Evolutionary conservation across 2,888 invertebrate species (phyloP).

Genomic region (Calephelis perditalis): DNA sequence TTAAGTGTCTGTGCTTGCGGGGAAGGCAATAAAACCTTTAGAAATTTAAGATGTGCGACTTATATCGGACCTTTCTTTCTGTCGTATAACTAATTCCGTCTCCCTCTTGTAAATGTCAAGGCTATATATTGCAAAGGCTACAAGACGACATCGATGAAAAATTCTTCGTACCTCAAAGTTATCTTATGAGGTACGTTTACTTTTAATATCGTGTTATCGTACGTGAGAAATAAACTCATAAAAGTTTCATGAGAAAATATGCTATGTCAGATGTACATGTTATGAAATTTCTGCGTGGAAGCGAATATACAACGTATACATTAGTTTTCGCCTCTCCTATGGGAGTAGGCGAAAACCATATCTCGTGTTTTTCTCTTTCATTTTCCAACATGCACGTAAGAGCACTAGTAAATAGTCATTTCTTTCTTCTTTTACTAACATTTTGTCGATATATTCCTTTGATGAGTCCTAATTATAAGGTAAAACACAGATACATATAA

Average conservation of each 20-base stretch:
- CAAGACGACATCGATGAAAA: slow-evolving; percentile 67
- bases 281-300: too few species aligned
- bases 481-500: too few species aligned
- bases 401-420: too few species aligned
- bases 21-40: slow-evolving; percentile 75
- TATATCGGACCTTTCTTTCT: slow-evolving; percentile 66
- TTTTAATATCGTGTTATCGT: slow-evolving; percentile 65
- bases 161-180: slow-evolving; percentile 73
- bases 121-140: slow-evolving; percentile 70
- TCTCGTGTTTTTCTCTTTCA: too few species aligned
- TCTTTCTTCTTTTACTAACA: too few species aligned
- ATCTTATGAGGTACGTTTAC: slow-evolving; percentile 68
- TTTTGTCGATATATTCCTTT: too few species aligned
- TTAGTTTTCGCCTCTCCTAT: too few species aligned
- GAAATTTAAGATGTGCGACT: slow-evolving; percentile 62
- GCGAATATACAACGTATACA: too few species aligned
- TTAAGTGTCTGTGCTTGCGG: slow-evolving; percentile 75
- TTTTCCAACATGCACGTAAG: too few species aligned
- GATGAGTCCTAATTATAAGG: too few species aligned
- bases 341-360: too few species aligned
- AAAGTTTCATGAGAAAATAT: slow-evolving; percentile 20
- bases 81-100: slow-evolving; percentile 59
- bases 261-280: slow-evolving; percentile 11
- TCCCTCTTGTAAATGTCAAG: slow-evolving; percentile 61
- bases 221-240: slow-evolving; percentile 43